Conservation (phyloP, 2,888 invertebrate species). For the Sphinx pinastri region DNA sequence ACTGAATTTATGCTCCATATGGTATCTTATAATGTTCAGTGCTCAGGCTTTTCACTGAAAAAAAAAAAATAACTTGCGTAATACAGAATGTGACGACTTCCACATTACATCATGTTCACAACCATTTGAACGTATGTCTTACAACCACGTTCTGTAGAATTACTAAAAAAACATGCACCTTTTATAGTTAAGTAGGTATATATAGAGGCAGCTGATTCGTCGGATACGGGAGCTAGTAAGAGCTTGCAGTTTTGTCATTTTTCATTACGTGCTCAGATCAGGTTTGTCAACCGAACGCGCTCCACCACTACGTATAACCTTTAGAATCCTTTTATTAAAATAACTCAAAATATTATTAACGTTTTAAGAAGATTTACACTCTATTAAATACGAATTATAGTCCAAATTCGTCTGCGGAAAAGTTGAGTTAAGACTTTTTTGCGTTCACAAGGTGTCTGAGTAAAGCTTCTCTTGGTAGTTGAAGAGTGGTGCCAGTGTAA, state of each 20-base stretch:
- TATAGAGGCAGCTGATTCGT: slow-evolving; percentile 44
- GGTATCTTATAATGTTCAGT: too few relatives aligned
- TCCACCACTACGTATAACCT: slow-evolving; percentile 54
- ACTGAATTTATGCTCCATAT: too few relatives aligned
- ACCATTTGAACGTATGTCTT: too few relatives aligned
- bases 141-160: background rate
- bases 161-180: background rate
- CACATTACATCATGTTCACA: too few relatives aligned
- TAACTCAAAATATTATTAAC: slow-evolving; percentile 17
- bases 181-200: slow-evolving; percentile 15
- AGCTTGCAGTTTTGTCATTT: slow-evolving; percentile 83
- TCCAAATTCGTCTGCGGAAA: slow-evolving; percentile 27
- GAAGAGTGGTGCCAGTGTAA: slow-evolving; percentile 68
- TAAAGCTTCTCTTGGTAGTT: slow-evolving; percentile 69
- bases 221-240: slow-evolving; percentile 45
- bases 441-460: slow-evolving; percentile 42
- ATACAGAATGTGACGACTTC: too few relatives aligned
- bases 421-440: slow-evolving; percentile 35
- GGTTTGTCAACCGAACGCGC: slow-evolving; percentile 76
- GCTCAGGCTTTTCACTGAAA: too few relatives aligned
- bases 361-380: slow-evolving; percentile 33
- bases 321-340: slow-evolving; percentile 42
- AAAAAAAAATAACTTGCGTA: too few relatives aligned
- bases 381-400: slow-evolving; percentile 28
- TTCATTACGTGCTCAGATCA: slow-evolving; percentile 88